These are phyloP conservation scores for Steromphala cineraria DNA, from an alignment of 2,888 invertebrate genomes.

Conservation along the genomic window DNA sequence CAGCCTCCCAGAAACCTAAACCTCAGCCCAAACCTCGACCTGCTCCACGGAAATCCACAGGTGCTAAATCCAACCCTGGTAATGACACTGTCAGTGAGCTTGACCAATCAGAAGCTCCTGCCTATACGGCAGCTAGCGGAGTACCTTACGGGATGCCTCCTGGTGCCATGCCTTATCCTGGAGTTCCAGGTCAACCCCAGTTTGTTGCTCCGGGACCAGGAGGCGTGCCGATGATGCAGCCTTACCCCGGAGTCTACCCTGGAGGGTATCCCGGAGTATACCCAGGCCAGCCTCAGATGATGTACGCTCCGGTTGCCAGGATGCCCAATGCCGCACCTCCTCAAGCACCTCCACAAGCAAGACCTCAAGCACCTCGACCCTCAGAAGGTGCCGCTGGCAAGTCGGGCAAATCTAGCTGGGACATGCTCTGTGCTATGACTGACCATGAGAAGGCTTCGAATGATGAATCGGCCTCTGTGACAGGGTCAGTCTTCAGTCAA, in stretches of 20 bases:
- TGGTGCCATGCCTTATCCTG: conserved; percentile 21
- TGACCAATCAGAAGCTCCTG: not conserved
- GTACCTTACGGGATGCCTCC: not conserved
- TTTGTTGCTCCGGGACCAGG: conserved; percentile 3
- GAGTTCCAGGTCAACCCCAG: not conserved
- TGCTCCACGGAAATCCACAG: conserved; percentile 49
- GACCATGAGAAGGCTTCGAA: conserved; percentile 47
- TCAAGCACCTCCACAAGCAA: conserved; percentile 12
- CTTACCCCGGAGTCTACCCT: not conserved
- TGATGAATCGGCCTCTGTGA: conserved; percentile 58
- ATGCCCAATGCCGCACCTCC: conserved; percentile 27
- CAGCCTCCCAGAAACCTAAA: conserved; percentile 3
- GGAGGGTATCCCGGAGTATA: not conserved
- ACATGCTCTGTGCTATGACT: conserved; percentile 61
- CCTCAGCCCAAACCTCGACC: conserved; percentile 54
- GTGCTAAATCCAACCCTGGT: conserved; percentile 30
- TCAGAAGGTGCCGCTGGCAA: conserved; percentile 31
- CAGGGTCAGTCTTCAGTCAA: conserved; percentile 59
- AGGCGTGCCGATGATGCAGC: conserved; percentile 9
- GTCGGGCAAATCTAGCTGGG: conserved; percentile 63
- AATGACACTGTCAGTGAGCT: conserved; percentile 7
- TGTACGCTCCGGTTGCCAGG: conserved; percentile 25
- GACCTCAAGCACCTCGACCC: conserved; percentile 23
- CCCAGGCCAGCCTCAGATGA: not conserved
- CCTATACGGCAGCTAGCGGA: not conserved